These are phyloP conservation scores for Caenorhabditis becei DNA, from an alignment of 2,888 invertebrate species.

Conservation along the genomic window DNA sequence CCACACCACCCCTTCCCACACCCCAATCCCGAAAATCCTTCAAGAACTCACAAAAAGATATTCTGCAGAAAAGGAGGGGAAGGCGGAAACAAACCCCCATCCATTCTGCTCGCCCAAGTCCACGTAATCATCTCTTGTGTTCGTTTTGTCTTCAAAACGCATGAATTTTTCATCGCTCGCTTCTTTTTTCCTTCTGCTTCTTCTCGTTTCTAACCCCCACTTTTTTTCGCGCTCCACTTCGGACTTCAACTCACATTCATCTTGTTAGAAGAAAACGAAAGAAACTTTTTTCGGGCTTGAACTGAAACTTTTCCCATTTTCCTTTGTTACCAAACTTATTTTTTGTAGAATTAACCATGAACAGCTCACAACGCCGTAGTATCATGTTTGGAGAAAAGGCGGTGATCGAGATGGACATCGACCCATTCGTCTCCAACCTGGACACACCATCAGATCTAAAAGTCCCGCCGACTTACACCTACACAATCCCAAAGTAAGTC, in stretches of 20 bases:
- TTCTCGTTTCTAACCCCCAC: conserved; percentile 1
- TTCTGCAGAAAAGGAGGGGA: not conserved
- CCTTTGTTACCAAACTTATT: not conserved
- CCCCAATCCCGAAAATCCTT: too few species aligned
- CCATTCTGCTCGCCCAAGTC: conserved; percentile 86
- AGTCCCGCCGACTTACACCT: conserved; percentile 34
- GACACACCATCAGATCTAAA: conserved; percentile 54
- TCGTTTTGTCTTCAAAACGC: conserved; percentile 40
- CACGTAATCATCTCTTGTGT: conserved; percentile 47
- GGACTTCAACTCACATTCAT: not conserved
- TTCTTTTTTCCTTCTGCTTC: conserved; percentile 16
- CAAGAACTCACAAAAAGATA: not conserved
- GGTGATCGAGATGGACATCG: conserved; percentile 59
- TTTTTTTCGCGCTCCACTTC: not conserved
- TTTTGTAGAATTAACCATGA: conserved; percentile 20
- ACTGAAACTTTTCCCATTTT: not conserved
- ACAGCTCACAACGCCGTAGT: conserved; percentile 48
- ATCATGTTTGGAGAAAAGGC: conserved; percentile 56
- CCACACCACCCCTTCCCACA: too few species aligned
- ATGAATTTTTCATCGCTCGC: conserved; percentile 46
- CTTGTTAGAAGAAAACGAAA: not conserved
- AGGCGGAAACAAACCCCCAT: conserved; percentile 84
- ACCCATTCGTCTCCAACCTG: conserved; percentile 51
- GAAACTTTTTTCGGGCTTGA: not conserved
- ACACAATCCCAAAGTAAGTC: conserved; percentile 38